Conservation (phyloP, 2,888 invertebrate species). For the Lissonota sp. region DNA sequence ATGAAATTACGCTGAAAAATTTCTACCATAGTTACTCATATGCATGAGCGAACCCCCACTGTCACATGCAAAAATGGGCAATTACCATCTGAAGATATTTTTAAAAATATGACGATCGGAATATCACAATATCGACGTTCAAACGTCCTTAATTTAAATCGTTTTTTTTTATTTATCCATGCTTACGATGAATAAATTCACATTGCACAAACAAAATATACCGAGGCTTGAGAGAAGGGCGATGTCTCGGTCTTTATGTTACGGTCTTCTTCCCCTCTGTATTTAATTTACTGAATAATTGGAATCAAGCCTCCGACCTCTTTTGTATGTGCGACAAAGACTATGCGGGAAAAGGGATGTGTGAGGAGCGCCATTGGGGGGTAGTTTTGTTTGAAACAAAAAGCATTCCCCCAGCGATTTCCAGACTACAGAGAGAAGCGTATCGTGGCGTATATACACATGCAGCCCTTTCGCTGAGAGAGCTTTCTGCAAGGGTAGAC, state of each 20-base stretch:
- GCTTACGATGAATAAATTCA: constrained; percentile 6
- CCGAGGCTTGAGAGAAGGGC: neutral
- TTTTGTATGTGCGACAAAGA: constrained; percentile 76
- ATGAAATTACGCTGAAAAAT: constrained; percentile 40
- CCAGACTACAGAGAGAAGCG: constrained; percentile 63
- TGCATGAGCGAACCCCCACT: too few species aligned
- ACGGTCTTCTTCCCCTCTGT: constrained; percentile 67
- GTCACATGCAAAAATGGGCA: neutral
- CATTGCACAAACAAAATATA: neutral
- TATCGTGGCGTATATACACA: constrained; percentile 10
- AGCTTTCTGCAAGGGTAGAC: too few species aligned
- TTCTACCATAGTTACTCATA: neutral
- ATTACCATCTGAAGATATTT: too few species aligned
- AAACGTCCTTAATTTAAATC: too few species aligned
- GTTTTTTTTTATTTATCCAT: neutral
- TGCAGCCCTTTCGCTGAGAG: constrained; percentile 53
- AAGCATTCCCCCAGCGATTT: constrained; percentile 72
- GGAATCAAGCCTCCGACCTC: constrained; percentile 82
- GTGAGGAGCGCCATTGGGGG: constrained; percentile 37
- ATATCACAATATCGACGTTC: too few species aligned
- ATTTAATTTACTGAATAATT: constrained; percentile 84
- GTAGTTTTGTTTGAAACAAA: constrained; percentile 42
- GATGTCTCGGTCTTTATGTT: constrained; percentile 23
- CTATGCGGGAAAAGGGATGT: constrained; percentile 44
- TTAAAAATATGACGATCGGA: too few species aligned